phyloP scores from a whole-genome alignment of 2,888 invertebrate species.

The Drosophila tanythrix region DNA sequence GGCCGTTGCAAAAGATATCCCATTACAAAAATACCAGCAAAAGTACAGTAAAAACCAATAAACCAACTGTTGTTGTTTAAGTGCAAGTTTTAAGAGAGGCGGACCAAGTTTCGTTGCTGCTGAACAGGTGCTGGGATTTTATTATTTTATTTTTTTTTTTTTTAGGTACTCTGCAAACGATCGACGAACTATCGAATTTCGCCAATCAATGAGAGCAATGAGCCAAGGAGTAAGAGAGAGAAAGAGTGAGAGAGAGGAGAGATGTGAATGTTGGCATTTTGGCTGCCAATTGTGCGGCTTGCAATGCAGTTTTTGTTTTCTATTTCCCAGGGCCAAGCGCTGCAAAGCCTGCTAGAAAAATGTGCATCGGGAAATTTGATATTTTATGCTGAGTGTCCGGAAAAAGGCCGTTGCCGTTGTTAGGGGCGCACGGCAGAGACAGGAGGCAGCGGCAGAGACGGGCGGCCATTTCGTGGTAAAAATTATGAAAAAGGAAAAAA shows the following conservation, averaged over 20 bases:
- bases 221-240: conserved; percentile 34
- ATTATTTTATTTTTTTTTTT: neutral
- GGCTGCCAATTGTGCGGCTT: conserved; percentile 73
- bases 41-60: neutral
- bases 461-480: conserved; percentile 73
- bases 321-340: conserved; percentile 58
- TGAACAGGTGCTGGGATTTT: conserved; percentile 50
- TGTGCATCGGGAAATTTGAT: conserved; percentile 75
- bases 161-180: conserved; percentile 18
- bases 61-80: conserved; percentile 40
- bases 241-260: conserved; percentile 51
- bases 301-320: conserved; percentile 32
- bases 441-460: conserved; percentile 18
- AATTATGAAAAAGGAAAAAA: conserved; percentile 62
- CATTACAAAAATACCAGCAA: conserved; percentile 42
- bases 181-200: conserved; percentile 64
- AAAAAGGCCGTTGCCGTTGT: conserved; percentile 39
- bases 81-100: conserved; percentile 20
- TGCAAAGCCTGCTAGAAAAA: conserved; percentile 52
- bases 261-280: conserved; percentile 76
- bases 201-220: conserved; percentile 58
- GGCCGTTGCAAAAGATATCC: conserved; percentile 54
- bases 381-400: conserved; percentile 65
- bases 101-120: conserved; percentile 16
- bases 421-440: conserved; percentile 6